These are phyloP conservation scores for Ornithorhynchus anatinus DNA, from an alignment of 2,113 vertebrate genomes.

Conservation along the genomic window DNA sequence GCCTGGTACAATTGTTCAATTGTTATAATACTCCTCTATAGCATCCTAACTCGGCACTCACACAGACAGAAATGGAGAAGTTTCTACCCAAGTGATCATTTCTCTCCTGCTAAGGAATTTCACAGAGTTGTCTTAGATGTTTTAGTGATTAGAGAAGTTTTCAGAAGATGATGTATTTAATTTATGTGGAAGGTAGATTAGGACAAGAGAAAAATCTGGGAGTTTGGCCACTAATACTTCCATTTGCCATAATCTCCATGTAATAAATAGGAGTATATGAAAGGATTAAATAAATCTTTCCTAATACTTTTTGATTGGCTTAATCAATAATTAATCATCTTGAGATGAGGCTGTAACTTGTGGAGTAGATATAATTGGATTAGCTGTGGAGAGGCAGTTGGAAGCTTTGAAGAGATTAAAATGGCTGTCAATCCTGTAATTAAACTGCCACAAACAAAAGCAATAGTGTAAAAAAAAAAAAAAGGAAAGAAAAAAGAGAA, in stretches of 20 bases:
- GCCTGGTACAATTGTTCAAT: no score
- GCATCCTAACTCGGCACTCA: no score
- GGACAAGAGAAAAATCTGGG: slow-evolving; percentile 57
- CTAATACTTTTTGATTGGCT: slow-evolving; percentile 81
- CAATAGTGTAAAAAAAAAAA: slow-evolving; percentile 41
- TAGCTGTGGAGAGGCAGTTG: slow-evolving; percentile 83
- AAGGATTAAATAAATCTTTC: slow-evolving; percentile 75
- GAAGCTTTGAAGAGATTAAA: slow-evolving; percentile 96
- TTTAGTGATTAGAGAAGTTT: no score
- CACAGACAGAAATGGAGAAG: no score
- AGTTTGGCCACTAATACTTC: slow-evolving; percentile 55
- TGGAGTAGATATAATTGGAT: slow-evolving; percentile 98
- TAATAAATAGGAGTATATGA: slow-evolving; percentile 64
- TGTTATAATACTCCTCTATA: no score
- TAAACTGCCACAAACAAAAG: slow-evolving; percentile 86
- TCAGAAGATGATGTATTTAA: no score
- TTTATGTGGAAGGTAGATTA: no score
- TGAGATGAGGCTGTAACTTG: slow-evolving; percentile 78
- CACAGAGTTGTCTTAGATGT: no score
- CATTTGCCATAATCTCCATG: slow-evolving; percentile 62
- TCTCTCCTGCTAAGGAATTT: no score
- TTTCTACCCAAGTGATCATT: no score
- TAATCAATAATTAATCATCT: slow-evolving; percentile 88
- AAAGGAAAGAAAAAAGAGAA: slow-evolving; percentile 9
- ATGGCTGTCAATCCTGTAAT: slow-evolving; percentile 94